Percentiles rank a stretch among this genome's conserved stretches.
Evolutionary conservation across 1,140 invertebrate species (phyloP).

Genomic region (Drosophila virilis): DNA sequence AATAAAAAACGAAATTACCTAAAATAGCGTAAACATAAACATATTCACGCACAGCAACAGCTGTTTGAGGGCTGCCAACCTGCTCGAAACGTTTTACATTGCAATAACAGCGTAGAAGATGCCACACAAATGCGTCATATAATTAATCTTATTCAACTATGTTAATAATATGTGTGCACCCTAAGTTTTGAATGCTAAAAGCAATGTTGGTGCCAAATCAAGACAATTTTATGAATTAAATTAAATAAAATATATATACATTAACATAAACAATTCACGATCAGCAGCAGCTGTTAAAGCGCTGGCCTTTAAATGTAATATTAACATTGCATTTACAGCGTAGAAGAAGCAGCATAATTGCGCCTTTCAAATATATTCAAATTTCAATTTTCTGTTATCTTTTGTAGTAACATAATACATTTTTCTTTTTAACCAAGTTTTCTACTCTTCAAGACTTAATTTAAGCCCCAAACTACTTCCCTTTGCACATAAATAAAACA

Average conservation of each 20-base stretch:
- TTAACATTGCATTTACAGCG: background rate
- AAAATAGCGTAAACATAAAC: conserved; percentile 7
- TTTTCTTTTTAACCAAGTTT: too few relatives aligned
- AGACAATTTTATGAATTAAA: background rate
- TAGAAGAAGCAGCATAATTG: background rate
- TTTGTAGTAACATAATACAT: too few relatives aligned
- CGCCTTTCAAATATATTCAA: background rate
- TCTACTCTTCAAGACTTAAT: too few relatives aligned
- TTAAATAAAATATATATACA: background rate
- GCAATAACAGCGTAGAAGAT: background rate
- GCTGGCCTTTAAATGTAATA: background rate
- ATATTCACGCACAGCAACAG: background rate
- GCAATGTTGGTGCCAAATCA: too few relatives aligned
- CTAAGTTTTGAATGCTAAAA: too few relatives aligned
- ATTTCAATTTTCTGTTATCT: too few relatives aligned
- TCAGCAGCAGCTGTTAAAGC: conserved; percentile 9
- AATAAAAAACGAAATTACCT: background rate
- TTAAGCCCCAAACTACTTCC: too few relatives aligned
- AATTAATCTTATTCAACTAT: background rate
- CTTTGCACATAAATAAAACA: background rate
- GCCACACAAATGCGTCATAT: background rate
- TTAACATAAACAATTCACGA: conserved; percentile 17
- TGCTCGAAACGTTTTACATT: background rate
- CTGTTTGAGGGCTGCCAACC: conserved; percentile 22
- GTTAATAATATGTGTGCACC: too few relatives aligned